phyloP scores from a whole-genome alignment of 2,113 vertebrate species.

The Rhea pennata region DNA sequence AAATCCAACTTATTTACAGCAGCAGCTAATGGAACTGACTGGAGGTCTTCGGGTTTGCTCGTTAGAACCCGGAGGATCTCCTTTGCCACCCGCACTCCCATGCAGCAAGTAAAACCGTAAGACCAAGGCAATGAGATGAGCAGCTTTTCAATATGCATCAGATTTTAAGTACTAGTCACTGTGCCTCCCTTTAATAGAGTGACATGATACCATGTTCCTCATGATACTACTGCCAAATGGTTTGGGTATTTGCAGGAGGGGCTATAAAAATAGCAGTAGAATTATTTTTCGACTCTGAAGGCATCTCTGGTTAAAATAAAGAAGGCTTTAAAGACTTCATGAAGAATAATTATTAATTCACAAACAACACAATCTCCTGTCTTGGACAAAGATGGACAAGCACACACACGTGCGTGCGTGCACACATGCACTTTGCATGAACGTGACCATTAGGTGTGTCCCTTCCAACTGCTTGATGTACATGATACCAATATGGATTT shows the following conservation, averaged over 20 bases:
- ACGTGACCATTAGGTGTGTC: not conserved
- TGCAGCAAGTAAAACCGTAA: not conserved
- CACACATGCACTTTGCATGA: accelerated
- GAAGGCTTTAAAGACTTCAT: not conserved
- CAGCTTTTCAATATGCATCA: not conserved
- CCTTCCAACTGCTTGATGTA: not conserved
- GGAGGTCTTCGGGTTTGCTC: not conserved
- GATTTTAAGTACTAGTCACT: not conserved
- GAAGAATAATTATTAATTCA: not conserved
- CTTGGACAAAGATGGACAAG: not conserved
- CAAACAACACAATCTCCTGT: not conserved
- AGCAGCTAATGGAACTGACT: not conserved
- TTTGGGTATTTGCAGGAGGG: not conserved
- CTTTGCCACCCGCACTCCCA: not conserved
- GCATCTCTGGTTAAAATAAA: not conserved
- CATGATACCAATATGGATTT: not conserved
- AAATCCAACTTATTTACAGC: not conserved
- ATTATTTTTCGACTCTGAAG: not conserved
- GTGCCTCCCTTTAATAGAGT: not conserved
- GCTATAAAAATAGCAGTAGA: not conserved
- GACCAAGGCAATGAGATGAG: not conserved
- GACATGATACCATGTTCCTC: not conserved
- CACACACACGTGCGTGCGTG: accelerated
- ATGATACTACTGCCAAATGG: not conserved
- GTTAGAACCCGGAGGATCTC: not conserved